Evolutionary conservation across 2,888 invertebrate species (phyloP), one percentile per base, ranked within the genome.

Genomic region (Oscheius myriophilus): DNA sequence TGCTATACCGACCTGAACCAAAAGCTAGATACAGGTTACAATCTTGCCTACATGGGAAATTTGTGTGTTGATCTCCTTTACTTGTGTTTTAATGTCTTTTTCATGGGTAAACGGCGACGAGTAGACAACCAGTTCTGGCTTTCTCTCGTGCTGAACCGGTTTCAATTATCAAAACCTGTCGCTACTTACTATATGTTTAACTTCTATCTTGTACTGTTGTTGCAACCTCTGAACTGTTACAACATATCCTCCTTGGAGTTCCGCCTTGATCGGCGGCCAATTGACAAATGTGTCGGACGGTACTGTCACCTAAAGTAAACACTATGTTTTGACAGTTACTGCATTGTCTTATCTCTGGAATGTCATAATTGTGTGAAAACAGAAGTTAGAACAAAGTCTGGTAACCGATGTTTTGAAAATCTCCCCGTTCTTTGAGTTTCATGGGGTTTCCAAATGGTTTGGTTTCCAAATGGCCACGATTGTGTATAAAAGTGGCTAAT

Each of bases 141-240:
- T 80, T 16, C 72, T 68, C 46, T 75, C 75, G 62, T 71, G 72
- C 79, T 79, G 55, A 67, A 18, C 14, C 11, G 39, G 21, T 64
- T 57, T 58, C 45, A 14, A 43, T 18, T 0, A 4, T 12, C 18
- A 14, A 2, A 51, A 51, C 3, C n/a, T 11, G 16, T 39, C 2
- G 39, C 14, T 41, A 51, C 70, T 57, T 63, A 77, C 79, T 51
- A 53, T 33, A 67, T 75, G 75, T 41, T 78, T 76, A 39, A 80
- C 68, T 23, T 61, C 55, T 45, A 80, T 76, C 61, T 80, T 80
- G 53, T 72, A 78, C 62, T 80, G 80, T 58, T 80, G 78, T 45
- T 80, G 78, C 67, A 76, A 68, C 43, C 75, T 52, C 55, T 80
- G 76, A 16, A 80, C 26, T 18, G 69, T 70, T 0, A 78, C 54